Percentiles rank a stretch among this genome's conserved stretches.
Conservation (phyloP, 2,888 invertebrate genomes). For the Lasioglossum pauxillum region DNA sequence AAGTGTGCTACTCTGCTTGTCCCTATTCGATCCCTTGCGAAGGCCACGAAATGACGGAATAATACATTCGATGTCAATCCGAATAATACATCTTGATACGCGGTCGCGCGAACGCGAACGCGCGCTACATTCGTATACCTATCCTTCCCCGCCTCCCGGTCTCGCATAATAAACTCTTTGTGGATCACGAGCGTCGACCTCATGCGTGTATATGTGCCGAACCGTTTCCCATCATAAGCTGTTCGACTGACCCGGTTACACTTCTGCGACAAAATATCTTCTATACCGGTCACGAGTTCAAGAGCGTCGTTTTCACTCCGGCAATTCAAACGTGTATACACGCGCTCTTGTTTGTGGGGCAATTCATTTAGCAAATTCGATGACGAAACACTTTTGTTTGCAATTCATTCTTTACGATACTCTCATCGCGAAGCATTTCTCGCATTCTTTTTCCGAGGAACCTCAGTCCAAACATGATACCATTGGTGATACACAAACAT, state of each 20-base stretch:
- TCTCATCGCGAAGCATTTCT: not conserved
- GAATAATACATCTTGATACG: slow-evolving; percentile 46
- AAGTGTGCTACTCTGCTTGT: slow-evolving; percentile 42
- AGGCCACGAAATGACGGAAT: slow-evolving; percentile 39
- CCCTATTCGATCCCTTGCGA: slow-evolving; percentile 65
- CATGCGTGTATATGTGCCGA: slow-evolving; percentile 1
- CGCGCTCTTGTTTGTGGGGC: not conserved
- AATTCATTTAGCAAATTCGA: not conserved
- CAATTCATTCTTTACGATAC: not conserved
- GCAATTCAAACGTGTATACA: not conserved
- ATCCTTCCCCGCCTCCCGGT: not conserved
- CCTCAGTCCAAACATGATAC: not conserved
- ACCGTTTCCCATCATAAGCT: slow-evolving; percentile 26
- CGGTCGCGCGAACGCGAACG: not conserved
- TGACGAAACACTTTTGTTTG: not conserved
- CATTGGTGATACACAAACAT: too few species aligned
- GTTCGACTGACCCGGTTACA: slow-evolving; percentile 54
- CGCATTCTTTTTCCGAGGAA: not conserved
- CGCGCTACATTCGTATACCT: slow-evolving; percentile 27
- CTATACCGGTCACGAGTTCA: not conserved
- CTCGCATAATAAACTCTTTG: slow-evolving; percentile 47
- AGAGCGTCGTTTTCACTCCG: not conserved
- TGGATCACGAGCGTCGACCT: slow-evolving; percentile 58
- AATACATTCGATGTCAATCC: slow-evolving; percentile 44
- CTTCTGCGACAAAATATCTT: slow-evolving; percentile 12